A percentile compares a stretch with the other conserved stretches of the same genome.
These are phyloP conservation scores for Porites rus DNA, from an alignment of 92 coral and sea anemone genomes.

Conservation along the genomic window DNA sequence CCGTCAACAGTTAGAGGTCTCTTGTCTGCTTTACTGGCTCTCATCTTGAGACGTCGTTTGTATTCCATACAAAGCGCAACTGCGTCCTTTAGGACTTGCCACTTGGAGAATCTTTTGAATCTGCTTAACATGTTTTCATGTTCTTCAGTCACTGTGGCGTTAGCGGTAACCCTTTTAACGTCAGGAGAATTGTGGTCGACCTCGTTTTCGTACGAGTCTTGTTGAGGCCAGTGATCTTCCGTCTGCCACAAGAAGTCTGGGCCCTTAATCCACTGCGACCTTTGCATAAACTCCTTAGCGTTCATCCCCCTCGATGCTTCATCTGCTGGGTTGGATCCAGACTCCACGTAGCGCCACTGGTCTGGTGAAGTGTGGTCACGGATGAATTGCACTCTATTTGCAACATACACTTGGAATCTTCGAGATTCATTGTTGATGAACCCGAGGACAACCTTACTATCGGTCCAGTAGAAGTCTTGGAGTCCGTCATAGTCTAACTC, in stretches of 20 bases:
- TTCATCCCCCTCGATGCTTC: no score
- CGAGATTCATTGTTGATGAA: no score
- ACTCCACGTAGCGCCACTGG: no score
- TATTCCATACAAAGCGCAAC: not conserved
- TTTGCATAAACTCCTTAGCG: not conserved
- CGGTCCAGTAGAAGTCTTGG: no score
- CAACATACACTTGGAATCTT: no score
- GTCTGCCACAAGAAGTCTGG: conserved; percentile 37
- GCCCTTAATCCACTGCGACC: conserved; percentile 26
- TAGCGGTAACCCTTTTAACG: conserved; percentile 27
- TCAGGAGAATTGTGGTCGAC: conserved; percentile 4
- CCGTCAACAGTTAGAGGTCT: not conserved
- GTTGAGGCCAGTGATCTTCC: conserved; percentile 29
- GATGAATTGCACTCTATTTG: no score
- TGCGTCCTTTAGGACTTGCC: no score
- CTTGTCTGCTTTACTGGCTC: not conserved
- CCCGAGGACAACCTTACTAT: no score
- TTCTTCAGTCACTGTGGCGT: conserved; percentile 13
- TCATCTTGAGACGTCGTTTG: conserved; percentile 13
- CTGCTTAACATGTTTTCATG: not conserved
- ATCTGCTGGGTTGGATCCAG: no score
- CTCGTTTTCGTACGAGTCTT: conserved; percentile 21
- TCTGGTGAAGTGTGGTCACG: no score
- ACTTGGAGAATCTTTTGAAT: conserved; percentile 41
- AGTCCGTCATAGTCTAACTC: no score